These are phyloP conservation scores for Lepilemur ruficaudatus DNA, from an alignment of 2,797 vertebrate species.

Conservation along the genomic window DNA sequence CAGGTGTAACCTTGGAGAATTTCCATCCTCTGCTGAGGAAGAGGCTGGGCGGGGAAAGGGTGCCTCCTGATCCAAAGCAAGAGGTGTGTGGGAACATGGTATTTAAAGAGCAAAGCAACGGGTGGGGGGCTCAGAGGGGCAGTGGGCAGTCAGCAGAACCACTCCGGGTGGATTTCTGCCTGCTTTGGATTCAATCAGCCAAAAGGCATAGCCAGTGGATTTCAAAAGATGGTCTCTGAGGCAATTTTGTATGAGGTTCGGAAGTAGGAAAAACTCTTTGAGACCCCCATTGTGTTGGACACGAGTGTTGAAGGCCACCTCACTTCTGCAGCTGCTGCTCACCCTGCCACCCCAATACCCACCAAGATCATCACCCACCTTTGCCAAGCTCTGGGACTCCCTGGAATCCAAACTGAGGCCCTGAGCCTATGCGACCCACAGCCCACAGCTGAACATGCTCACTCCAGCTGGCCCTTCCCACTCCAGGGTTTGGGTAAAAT, in stretches of 20 bases:
- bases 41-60: not conserved
- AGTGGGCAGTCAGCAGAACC: not conserved
- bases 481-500: not conserved
- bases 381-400: not conserved
- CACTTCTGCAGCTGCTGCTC: not conserved
- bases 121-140: rapidly evolving
- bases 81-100: not conserved
- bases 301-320: not conserved
- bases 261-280: not conserved
- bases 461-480: not conserved
- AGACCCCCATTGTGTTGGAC: not conserved
- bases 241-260: not conserved
- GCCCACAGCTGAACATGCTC: not conserved
- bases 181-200: not conserved
- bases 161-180: not conserved
- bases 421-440: not conserved
- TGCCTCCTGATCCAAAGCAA: not conserved
- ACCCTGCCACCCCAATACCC: not conserved
- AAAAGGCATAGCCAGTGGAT: not conserved
- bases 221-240: not conserved
- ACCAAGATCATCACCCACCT: not conserved
- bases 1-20: not conserved
- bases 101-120: not conserved
- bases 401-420: not conserved
- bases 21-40: not conserved